Percentiles rank a stretch among this genome's conserved stretches.
Evolutionary conservation across 2,113 vertebrate genomes (phyloP).

Genomic region (Dendrocopos noguchii): DNA sequence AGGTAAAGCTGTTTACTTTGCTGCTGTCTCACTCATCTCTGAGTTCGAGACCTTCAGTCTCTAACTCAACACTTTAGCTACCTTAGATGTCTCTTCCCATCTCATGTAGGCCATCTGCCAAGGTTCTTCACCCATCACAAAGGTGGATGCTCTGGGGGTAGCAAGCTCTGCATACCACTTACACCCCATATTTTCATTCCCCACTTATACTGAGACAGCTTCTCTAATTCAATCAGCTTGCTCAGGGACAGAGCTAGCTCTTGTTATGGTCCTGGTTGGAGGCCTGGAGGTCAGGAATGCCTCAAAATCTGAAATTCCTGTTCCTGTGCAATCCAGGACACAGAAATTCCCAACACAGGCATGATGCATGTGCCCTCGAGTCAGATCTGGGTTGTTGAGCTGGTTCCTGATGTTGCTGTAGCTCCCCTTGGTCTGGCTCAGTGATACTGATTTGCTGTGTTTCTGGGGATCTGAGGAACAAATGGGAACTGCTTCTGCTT

Average conservation of each 20-base stretch:
- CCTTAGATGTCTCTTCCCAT: not conserved
- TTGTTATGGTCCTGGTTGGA: not conserved
- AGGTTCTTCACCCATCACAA: not conserved
- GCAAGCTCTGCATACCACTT: not conserved
- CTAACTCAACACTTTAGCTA: not conserved
- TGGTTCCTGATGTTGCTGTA: not conserved
- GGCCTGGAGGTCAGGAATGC: not conserved
- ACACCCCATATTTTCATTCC: not conserved
- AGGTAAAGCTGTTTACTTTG: not conserved
- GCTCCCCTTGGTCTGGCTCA: not conserved
- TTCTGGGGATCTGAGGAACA: not conserved
- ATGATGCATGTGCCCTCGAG: rapidly evolving
- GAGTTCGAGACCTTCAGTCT: not conserved
- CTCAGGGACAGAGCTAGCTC: not conserved
- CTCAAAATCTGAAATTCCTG: not conserved
- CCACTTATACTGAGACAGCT: not conserved
- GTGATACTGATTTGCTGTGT: not conserved
- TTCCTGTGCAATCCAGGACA: not conserved
- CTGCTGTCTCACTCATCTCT: not conserved
- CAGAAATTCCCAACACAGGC: not conserved
- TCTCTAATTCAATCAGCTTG: not conserved
- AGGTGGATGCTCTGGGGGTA: not conserved
- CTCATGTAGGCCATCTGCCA: not conserved
- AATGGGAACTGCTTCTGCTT: not conserved
- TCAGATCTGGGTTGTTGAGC: not conserved